A percentile compares a stretch with the other conserved stretches of the same genome.
These are phyloP conservation scores for Acrocephalus arundinaceus DNA, from an alignment of 2,113 vertebrate species.

Conservation along the genomic window DNA sequence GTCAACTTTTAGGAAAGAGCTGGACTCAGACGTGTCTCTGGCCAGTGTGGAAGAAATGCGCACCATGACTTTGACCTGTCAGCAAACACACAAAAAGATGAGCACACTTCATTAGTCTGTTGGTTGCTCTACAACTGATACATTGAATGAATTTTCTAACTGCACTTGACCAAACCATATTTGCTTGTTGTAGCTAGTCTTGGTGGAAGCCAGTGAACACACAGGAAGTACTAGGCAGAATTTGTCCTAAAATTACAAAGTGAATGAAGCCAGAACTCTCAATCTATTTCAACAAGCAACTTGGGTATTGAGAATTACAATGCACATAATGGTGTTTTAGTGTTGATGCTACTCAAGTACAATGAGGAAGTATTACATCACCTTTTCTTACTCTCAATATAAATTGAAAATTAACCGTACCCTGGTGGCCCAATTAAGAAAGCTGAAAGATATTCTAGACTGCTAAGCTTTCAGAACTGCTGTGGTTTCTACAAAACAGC, in stretches of 20 bases:
- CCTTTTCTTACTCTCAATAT: constrained; percentile 20
- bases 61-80: constrained; percentile 97
- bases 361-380: not conserved
- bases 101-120: not conserved
- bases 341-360: not conserved
- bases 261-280: not conserved
- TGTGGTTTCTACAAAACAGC: not conserved
- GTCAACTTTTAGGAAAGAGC: constrained; percentile 96
- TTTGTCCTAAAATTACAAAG: not conserved
- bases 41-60: constrained; percentile 86
- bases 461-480: not conserved
- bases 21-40: constrained; percentile 86
- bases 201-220: not conserved
- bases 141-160: not conserved
- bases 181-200: not conserved
- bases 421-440: constrained; percentile 61
- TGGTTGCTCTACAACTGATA: not conserved
- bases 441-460: constrained; percentile 34
- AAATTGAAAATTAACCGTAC: constrained; percentile 66
- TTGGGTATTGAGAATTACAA: constrained; percentile 10
- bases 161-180: not conserved
- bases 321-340: not conserved
- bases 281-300: not conserved
- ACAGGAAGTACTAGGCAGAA: not conserved
- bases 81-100: constrained; percentile 6